phyloP scores from a whole-genome alignment of 2,888 invertebrate genomes.

The Phyllotreta striolata region DNA sequence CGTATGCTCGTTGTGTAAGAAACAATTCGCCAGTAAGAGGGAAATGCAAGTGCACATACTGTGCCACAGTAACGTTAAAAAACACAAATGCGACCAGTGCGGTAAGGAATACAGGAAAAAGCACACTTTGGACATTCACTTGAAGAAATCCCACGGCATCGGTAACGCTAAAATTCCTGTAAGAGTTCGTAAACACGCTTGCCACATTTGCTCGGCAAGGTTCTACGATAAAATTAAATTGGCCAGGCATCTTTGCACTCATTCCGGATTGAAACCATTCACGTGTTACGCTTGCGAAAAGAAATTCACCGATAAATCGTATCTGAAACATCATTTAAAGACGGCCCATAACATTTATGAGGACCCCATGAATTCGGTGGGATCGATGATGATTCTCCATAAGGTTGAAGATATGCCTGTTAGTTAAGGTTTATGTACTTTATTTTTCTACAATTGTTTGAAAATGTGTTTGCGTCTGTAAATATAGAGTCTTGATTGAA shows the following conservation, averaged over 20 bases:
- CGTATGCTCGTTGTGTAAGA: slow-evolving; percentile 49
- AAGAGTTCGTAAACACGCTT: slow-evolving; percentile 56
- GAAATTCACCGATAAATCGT: slow-evolving; percentile 52
- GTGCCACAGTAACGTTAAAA: slow-evolving; percentile 48
- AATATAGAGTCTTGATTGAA: slow-evolving; percentile 1
- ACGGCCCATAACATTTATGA: slow-evolving; percentile 28
- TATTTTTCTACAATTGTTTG: slow-evolving; percentile 2
- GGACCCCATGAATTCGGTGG: slow-evolving; percentile 14
- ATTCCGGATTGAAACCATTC: slow-evolving; percentile 51
- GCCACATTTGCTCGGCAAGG: slow-evolving; percentile 57
- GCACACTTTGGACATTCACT: slow-evolving; percentile 59
- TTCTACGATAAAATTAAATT: slow-evolving; percentile 51
- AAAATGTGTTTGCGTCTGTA: slow-evolving; percentile 7
- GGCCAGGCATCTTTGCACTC: slow-evolving; percentile 50
- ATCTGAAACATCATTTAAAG: slow-evolving; percentile 50
- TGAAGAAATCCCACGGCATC: slow-evolving; percentile 62
- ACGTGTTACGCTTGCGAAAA: slow-evolving; percentile 49
- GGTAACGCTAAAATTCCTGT: slow-evolving; percentile 54
- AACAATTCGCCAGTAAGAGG: slow-evolving; percentile 47
- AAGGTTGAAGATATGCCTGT: slow-evolving; percentile 5
- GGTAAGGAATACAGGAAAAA: slow-evolving; percentile 63
- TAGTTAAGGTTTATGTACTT: slow-evolving; percentile 4
- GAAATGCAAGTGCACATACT: slow-evolving; percentile 49
- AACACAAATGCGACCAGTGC: slow-evolving; percentile 62
- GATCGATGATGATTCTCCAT: slow-evolving; percentile 5